A percentile compares a stretch with the other conserved stretches of the same genome.
Conservation (phyloP, 2,797 vertebrate genomes). For the Chelmon rostratus region DNA sequence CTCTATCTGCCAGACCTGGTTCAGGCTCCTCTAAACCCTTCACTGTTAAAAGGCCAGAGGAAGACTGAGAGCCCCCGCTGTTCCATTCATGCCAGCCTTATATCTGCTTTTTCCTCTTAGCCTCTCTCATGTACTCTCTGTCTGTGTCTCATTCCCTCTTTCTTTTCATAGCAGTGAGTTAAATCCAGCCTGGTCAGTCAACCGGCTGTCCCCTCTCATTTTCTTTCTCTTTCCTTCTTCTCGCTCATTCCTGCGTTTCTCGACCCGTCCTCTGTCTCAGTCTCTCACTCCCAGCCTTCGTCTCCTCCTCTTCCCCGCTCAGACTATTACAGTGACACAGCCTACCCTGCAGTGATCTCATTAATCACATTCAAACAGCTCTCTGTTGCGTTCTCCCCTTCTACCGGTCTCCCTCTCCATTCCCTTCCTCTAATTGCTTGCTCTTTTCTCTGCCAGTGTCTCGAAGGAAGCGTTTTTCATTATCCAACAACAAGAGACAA, state of each 20-base stretch:
- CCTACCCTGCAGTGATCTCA: constrained; percentile 84
- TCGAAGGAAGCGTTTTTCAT: constrained; percentile 78
- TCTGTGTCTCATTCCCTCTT: constrained; percentile 23
- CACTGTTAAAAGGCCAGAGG: constrained; percentile 66
- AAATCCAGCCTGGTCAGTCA: constrained; percentile 64
- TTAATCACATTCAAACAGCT: constrained; percentile 84
- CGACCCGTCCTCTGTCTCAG: constrained; percentile 35
- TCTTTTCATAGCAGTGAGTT: constrained; percentile 60
- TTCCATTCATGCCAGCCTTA: constrained; percentile 70
- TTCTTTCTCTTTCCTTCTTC: constrained; percentile 32
- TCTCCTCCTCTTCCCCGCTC: constrained; percentile 51
- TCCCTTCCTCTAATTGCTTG: constrained; percentile 78
- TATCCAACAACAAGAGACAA: constrained; percentile 79
- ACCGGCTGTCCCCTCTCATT: constrained; percentile 66
- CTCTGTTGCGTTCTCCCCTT: constrained; percentile 68
- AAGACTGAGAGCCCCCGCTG: constrained; percentile 71
- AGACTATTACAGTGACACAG: constrained; percentile 79
- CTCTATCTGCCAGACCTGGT: constrained; percentile 70
- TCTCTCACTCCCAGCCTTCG: constrained; percentile 41
- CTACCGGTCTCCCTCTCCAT: constrained; percentile 65
- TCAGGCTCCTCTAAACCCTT: constrained; percentile 63
- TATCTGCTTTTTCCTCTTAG: constrained; percentile 47
- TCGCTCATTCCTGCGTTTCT: constrained; percentile 23
- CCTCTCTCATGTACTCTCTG: constrained; percentile 47
- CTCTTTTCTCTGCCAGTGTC: constrained; percentile 78